Base-by-base conservation (phyloP, 2,888 invertebrate species). In the Oegoconia quadripuncta region DNA sequence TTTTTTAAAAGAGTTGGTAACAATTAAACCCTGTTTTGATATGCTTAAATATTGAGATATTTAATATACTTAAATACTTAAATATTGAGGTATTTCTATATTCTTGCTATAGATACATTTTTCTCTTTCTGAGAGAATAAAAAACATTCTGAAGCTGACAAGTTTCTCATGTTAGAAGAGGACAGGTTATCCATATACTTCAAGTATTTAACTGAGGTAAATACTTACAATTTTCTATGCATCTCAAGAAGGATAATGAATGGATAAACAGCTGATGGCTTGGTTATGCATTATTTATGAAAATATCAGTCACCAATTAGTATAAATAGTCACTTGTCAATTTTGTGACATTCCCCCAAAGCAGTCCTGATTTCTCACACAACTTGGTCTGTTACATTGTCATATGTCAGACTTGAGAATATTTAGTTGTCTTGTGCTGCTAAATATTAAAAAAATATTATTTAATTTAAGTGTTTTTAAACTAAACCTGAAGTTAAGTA, bases 161-260 rank as follows among this genome's bases (percentile, higher is more conserved):
- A 23, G 23, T 23, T 6, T n/a, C n/a, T n/a, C n/a, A n/a, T n/a
- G n/a, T n/a, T 3, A 22, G 22, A 22, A 22, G 9, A 22, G 9
- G 2, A 22, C 22, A 22, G 9, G 22, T 22, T 22, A n/a, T 22
- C 22, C 5, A 22, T 2, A 9, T 2, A 22, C 7, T 7, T 18
- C 22, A 22, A 9, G 22, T 22, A 9, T 22, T n/a, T 9, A 22
- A 22, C 9, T 22, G 22, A 22, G 3, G n/a, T n/a, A n/a, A 40
- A 59, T 68, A 84, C 84, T 84, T 55, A 84, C 84, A 61, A 76
- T 74, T 80, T 84, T 52, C 77, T 83, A 74, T 84, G 72, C 84
- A 84, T 84, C 60, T 48, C 50, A 41, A 48, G 43, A 50, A 47
- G 43, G 59, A 51, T 59, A 53, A 52, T 55, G 55, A 56, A 57